Conservation (phyloP, 2,888 invertebrate genomes). For the Acanthacorydalis orientalis region DNA sequence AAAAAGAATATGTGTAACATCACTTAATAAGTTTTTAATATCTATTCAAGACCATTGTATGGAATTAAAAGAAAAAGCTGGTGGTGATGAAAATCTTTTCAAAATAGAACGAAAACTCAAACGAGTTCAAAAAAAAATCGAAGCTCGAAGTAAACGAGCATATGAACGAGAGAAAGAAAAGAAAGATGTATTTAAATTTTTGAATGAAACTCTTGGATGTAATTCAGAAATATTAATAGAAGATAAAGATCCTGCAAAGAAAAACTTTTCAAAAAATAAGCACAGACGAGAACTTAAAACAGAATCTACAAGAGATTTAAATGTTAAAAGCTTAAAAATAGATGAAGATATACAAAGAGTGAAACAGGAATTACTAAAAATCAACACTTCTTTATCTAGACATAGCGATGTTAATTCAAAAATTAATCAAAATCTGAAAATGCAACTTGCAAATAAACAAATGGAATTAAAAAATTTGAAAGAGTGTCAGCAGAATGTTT, state of each 20-base stretch:
- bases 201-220: conserved; percentile 34
- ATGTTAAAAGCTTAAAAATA: conserved; percentile 55
- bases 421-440: conserved; percentile 40
- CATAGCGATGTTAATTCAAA: conserved; percentile 38
- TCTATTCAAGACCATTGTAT: conserved; percentile 52
- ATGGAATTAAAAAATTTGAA: conserved; percentile 41
- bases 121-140: conserved; percentile 44
- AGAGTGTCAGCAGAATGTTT: conserved; percentile 42
- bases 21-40: conserved; percentile 1
- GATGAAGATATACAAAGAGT: conserved; percentile 51
- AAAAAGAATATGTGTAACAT: not conserved
- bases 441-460: conserved; percentile 41
- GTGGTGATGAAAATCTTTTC: conserved; percentile 48
- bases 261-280: conserved; percentile 16
- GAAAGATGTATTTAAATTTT: conserved; percentile 57
- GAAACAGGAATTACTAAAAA: conserved; percentile 45
- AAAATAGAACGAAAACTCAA: conserved; percentile 55
- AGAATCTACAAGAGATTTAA: conserved; percentile 45
- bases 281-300: conserved; percentile 23
- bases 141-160: conserved; percentile 40
- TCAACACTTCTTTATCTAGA: conserved; percentile 45
- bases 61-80: conserved; percentile 53
- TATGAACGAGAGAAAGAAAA: conserved; percentile 45
- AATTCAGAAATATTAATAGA: conserved; percentile 7
- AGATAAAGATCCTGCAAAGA: conserved; percentile 13